Evolutionary conservation across 2,113 vertebrate genomes (phyloP), one percentile per base, ranked within the genome.

Genomic region (Corythoichthys haematopterus): DNA sequence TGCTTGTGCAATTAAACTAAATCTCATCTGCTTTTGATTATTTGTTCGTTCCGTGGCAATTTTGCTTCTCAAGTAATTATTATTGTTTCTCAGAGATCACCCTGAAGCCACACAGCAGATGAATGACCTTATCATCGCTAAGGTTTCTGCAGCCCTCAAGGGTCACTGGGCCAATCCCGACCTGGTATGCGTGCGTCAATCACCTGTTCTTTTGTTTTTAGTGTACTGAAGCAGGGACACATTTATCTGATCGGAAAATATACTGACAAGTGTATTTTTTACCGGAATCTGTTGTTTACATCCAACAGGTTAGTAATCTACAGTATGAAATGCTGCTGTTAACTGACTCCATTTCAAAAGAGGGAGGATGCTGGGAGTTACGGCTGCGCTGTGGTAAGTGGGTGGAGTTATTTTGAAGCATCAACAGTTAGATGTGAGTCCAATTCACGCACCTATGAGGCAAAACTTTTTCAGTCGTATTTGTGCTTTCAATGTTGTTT

Each of bases 131-230:
- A 99, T 99, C 76, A 96, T 99, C 6, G 92, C 93, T 70, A 98
- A 98, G 77, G 97, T 99, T 75, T 98, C 97, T 0, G 91, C 96
- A 0, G 97, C 97, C 48, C 91, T 99, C 65, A 98, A 98, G 85
- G 97, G 97, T 66, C 97, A 99, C 76, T 96, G 97, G 97, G 96
- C 97, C 63, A 98, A 98, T 75, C 97, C 97, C 45, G 97, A 99
- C 76, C 81, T 99, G 94, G 97, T 99, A 90, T 85, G 93, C 82
- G 10, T 1, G 45, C 13, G 16, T 52, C 16, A 2, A 61, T 38
- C 11, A 66, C n/a, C 35, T 14, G 15, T 15, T 8, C 59, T 61
- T 37, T 11, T 28, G 40, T 16, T 6, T 61, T 56, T 12, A 36
- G 6, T 33, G 20, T 55, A 9, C 28, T 28, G 20, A 33, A 33